phyloP scores from a whole-genome alignment of 1,140 invertebrate species.

The Hyposmocoma kahamanoa region DNA sequence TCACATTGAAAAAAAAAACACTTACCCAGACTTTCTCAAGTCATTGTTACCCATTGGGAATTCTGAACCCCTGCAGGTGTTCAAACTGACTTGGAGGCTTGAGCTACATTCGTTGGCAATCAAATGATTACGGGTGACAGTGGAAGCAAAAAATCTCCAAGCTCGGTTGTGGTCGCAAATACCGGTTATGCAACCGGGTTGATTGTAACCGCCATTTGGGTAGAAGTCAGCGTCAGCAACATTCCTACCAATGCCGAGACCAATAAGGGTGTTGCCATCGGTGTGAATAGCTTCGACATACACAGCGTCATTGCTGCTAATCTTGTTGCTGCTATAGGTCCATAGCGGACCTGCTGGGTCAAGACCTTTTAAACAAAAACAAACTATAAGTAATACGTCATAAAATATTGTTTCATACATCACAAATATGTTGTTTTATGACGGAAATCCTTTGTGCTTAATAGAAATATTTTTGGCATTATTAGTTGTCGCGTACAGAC shows the following conservation, averaged over 20 bases:
- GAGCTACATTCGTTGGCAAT: too few relatives aligned
- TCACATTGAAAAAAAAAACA: too few relatives aligned
- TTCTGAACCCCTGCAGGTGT: too few relatives aligned
- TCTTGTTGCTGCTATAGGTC: background rate
- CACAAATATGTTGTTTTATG: too few relatives aligned
- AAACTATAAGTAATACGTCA: too few relatives aligned
- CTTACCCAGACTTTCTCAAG: too few relatives aligned
- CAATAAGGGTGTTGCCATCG: background rate
- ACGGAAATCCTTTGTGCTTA: too few relatives aligned
- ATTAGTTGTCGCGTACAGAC: too few relatives aligned
- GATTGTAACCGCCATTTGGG: slow-evolving; percentile 19
- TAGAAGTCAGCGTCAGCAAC: slow-evolving; percentile 37
- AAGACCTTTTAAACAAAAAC: slow-evolving; percentile 5
- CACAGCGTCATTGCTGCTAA: background rate
- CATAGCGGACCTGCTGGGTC: slow-evolving; percentile 10
- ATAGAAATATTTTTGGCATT: too few relatives aligned
- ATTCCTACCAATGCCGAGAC: background rate
- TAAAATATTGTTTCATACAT: too few relatives aligned
- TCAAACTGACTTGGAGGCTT: too few relatives aligned
- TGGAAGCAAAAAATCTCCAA: background rate
- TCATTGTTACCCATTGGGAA: too few relatives aligned
- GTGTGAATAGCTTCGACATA: slow-evolving; percentile 11
- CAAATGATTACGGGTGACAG: background rate
- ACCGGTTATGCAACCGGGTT: slow-evolving; percentile 16
- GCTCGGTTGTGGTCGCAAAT: slow-evolving; percentile 14